Percentiles rank a stretch among this genome's conserved stretches.
Conservation (phyloP, 2,113 vertebrate species). For the Phalacrocorax pelagicus region DNA sequence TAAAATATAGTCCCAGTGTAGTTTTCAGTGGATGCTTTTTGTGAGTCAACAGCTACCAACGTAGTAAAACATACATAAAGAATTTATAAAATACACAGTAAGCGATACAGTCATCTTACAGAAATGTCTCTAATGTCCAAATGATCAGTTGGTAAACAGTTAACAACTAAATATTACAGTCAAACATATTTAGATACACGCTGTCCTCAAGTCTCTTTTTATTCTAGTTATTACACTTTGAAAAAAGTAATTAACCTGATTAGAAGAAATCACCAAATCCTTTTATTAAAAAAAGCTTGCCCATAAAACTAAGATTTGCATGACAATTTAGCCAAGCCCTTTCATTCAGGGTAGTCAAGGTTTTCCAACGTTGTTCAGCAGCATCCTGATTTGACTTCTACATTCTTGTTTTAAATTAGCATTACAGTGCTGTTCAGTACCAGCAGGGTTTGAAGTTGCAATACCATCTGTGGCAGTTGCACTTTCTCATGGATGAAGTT, state of each 20-base stretch:
- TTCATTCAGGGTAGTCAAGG: neutral
- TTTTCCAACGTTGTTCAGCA: neutral
- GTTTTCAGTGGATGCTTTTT: slow-evolving; percentile 39
- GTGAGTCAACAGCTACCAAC: slow-evolving; percentile 16
- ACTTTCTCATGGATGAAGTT: neutral
- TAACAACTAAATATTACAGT: slow-evolving; percentile 44
- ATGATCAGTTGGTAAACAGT: slow-evolving; percentile 14
- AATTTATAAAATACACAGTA: slow-evolving; percentile 18
- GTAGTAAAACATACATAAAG: neutral
- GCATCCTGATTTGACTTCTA: neutral
- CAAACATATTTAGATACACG: slow-evolving; percentile 36
- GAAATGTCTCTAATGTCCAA: slow-evolving; percentile 26
- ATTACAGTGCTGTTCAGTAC: neutral
- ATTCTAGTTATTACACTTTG: neutral
- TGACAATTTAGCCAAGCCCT: neutral
- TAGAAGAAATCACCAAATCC: neutral
- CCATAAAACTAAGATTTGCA: neutral
- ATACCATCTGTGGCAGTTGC: neutral
- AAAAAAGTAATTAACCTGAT: slow-evolving; percentile 43
- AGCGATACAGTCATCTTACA: neutral
- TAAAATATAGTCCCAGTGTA: slow-evolving; percentile 41
- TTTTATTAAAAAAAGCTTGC: neutral
- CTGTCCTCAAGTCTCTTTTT: neutral
- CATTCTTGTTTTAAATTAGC: slow-evolving; percentile 3
- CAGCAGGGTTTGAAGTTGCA: neutral